A percentile compares a stretch with the other conserved stretches of the same genome.
Evolutionary conservation across 2,113 vertebrate genomes (phyloP).

Genomic region (Misgurnus mizolepis): DNA sequence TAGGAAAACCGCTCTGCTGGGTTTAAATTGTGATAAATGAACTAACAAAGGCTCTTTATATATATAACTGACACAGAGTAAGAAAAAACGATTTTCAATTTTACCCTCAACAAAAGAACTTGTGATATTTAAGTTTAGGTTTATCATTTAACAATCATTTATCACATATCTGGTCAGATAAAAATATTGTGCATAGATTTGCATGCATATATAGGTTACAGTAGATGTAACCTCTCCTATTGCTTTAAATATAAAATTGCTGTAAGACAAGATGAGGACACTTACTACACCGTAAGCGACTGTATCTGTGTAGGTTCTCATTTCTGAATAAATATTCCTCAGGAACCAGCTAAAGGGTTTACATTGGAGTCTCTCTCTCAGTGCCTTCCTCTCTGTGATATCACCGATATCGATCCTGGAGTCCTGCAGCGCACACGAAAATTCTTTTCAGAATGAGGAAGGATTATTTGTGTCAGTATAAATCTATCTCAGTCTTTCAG

Average conservation of each 20-base stretch:
- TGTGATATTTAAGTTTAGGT: no score
- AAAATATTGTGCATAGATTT: no score
- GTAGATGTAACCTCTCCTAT: not conserved
- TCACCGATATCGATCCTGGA: conserved; percentile 94
- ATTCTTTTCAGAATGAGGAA: not conserved
- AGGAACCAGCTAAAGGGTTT: conserved; percentile 96
- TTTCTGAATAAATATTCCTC: conserved; percentile 92
- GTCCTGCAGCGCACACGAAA: conserved; percentile 71
- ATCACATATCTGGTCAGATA: no score
- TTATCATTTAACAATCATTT: no score
- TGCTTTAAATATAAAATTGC: not conserved
- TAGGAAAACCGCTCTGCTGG: conserved; percentile 36
- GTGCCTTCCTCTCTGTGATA: conserved; percentile 82
- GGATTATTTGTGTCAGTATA: not conserved
- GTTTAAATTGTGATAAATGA: conserved; percentile 17
- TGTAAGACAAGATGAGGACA: not conserved
- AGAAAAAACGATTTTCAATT: not conserved
- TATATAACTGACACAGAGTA: conserved; percentile 12
- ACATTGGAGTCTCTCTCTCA: conserved; percentile 86
- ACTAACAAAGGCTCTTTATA: conserved; percentile 6
- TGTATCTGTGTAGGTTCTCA: conserved; percentile 89
- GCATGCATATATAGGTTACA: no score
- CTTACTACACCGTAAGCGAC: conserved; percentile 91
- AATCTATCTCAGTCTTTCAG: not conserved
- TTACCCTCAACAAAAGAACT: not conserved